Evolutionary conservation across 2,888 invertebrate genomes (phyloP).

Genomic region (Invenusta paracnida): DNA sequence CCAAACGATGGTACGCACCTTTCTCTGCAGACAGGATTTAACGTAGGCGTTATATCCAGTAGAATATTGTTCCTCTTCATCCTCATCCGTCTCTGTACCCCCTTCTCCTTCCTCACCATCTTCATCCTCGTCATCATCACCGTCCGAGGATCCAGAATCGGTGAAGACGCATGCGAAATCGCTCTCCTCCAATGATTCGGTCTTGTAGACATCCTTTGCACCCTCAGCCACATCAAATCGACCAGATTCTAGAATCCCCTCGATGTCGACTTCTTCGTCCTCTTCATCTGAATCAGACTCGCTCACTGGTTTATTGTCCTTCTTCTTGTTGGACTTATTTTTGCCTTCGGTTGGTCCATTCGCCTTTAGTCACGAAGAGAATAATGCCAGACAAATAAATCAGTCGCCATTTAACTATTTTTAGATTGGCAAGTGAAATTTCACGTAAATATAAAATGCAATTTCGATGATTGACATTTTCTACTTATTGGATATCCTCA

Average conservation of each 20-base stretch:
- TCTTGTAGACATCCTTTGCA: neutral
- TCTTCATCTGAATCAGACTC: neutral
- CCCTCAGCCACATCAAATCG: neutral
- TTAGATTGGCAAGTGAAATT: no score
- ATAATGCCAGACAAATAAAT: no score
- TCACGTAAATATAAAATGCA: no score
- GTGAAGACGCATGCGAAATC: neutral
- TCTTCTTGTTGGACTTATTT: no score
- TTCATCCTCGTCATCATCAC: neutral
- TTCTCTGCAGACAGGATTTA: neutral
- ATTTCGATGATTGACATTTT: no score
- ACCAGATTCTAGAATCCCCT: neutral
- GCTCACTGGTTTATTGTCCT: neutral
- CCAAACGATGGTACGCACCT: no score
- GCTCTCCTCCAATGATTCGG: neutral
- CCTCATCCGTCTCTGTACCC: neutral
- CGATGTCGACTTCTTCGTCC: neutral
- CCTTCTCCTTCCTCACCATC: neutral
- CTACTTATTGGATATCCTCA: no score
- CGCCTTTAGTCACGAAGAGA: no score
- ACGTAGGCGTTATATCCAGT: slow-evolving; percentile 16
- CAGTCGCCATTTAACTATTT: no score
- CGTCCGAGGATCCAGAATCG: neutral
- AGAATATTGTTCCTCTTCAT: slow-evolving; percentile 4
- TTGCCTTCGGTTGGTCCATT: no score